Base-by-base conservation (phyloP, 2,113 vertebrate species). In the Turdus rufiventris region DNA sequence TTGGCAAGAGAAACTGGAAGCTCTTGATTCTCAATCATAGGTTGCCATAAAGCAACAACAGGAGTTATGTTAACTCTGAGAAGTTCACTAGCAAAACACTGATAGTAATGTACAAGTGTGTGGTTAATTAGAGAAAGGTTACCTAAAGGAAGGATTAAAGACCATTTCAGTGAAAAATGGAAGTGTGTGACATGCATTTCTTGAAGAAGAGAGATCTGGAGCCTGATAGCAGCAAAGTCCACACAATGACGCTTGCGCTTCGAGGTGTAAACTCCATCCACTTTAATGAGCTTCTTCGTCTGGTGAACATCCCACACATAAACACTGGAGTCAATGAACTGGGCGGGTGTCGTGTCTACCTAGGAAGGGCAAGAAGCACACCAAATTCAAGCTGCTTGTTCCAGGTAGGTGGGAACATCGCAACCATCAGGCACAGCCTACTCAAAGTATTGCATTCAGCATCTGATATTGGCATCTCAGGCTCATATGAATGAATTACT, bases 141-240 rank as follows among this genome's bases (percentile, higher is more conserved):
- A 9, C 98, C 99, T 33, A 97, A 94, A 7, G 99, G 99, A 50
- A 99, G 97, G 78, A 99, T 95, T 10, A 97, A 97, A 21, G 98
- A 98, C 99, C 99, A 99, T 96, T 98, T 98, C 73, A 99, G 97
- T 23, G 99, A 98, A 97, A 99, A 99, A 96, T 99, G 98, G 81
- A 99, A 99, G 95, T 99, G 99, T 19, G 98, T 98, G 11, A 99
- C 97, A 1, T 97, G 98, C 76, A 98, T 98, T 56, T 98, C 98
- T 62, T 54, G 97, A 72, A 99, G 98, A 66, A 99, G 97, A 73
- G 98, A 92, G 8, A 99, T 94, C 97, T 99, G 99, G 5, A 98
- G 98, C 43, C 97, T 96, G 91, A 99, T 96, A 77, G 98, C 97
- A n/a, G 98, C 97, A 31, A 99, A 99, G 82, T 99, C 98, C 3